Evolutionary conservation across 2,888 invertebrate species (phyloP), one percentile per base, ranked within the genome.

Genomic region (Galerucella calmariensis): DNA sequence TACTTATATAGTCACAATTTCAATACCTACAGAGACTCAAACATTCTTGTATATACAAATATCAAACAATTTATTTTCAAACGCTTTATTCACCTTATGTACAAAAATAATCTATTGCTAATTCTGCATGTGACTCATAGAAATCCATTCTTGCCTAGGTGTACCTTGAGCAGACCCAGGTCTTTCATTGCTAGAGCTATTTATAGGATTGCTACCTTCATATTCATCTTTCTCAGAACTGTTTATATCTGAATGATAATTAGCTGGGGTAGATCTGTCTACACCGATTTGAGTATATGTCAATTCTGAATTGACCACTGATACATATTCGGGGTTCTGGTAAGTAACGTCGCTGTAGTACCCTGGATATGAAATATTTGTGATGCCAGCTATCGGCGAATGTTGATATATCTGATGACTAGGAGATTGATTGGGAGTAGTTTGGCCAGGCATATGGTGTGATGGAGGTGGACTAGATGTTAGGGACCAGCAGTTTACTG

Each of bases 401-500:
- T 84, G 85, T 78, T 87, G 87, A 79, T 88, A 88, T 61, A 86
- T 83, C 78, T 87, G 86, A 73, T 85, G 86, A 56, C 82, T 85
- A 14, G 88, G 88, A 2, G 88, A 88, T 78, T 87, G 87, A 72
- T 84, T 87, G 1, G 87, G 87, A 2, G 86, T 85, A 5, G 84
- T 82, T 10, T 86, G 79, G 11, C 85, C 84, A 46, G 86, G 80
- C 78, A 87, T 86, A 74, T 87, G 86, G 5, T 87, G 86, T 5
- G 87, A 87, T 4, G 87, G 87, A 5, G 88, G 86, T 10, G 88
- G 86, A 78, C 86, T 86, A n/a, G 88, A 86, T 3, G 87, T 86
- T 48, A 87, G 78, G 3, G 87, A 86, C 88, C 88, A 88, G 79
- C 88, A 88, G 78, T 88, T 88, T 53, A 88, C 84, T 1, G 87